phyloP scores from a whole-genome alignment of 2,797 vertebrate species.

The Spinibarbus caldwelli region DNA sequence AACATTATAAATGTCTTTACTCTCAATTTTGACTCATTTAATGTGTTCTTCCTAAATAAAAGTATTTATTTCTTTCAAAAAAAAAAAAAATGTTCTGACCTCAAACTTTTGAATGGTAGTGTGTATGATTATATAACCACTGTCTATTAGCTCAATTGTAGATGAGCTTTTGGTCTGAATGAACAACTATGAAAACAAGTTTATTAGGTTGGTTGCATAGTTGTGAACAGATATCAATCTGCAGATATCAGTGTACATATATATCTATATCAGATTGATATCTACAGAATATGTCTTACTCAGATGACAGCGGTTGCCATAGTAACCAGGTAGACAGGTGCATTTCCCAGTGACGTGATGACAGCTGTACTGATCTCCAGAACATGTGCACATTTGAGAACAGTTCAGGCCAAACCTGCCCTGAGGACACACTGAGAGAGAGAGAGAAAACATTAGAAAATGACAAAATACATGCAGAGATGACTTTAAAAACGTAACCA shows the following conservation, averaged over 20 bases:
- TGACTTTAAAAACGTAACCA: slow-evolving; percentile 2
- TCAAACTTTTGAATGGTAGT: not conserved
- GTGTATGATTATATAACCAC: not conserved
- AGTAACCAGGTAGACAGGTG: slow-evolving; percentile 80
- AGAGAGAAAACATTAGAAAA: slow-evolving; percentile 27
- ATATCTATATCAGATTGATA: not conserved
- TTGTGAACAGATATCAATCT: not conserved
- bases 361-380: slow-evolving; percentile 79
- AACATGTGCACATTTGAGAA: slow-evolving; percentile 81
- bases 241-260: not conserved
- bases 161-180: not conserved
- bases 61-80: not conserved
- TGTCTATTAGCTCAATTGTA: not conserved
- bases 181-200: not conserved
- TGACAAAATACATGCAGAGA: slow-evolving; percentile 17
- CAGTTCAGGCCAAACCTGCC: slow-evolving; percentile 83
- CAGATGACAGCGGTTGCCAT: slow-evolving; percentile 76
- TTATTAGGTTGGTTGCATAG: not conserved
- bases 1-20: not conserved
- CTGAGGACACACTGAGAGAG: slow-evolving; percentile 78
- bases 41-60: not conserved
- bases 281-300: slow-evolving; percentile 59
- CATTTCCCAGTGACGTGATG: slow-evolving; percentile 81
- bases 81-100: not conserved
- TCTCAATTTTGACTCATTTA: too few species aligned